Evolutionary conservation across 2,113 vertebrate species (phyloP).

Genomic region (Cryptotis parvus): DNA sequence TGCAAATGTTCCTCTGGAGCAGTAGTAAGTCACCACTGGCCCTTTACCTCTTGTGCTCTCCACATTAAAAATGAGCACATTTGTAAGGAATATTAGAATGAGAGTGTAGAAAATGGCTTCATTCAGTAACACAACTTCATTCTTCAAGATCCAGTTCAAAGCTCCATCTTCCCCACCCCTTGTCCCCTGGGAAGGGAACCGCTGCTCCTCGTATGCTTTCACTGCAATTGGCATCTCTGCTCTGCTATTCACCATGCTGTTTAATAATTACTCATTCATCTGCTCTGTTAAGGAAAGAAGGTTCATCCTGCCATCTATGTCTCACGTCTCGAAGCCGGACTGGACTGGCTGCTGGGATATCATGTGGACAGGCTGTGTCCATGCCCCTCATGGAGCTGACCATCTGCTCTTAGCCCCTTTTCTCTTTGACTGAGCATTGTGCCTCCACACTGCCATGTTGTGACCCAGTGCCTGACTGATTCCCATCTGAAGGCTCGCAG

Average conservation of each 20-base stretch:
- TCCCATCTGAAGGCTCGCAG: background rate
- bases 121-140: background rate
- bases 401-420: background rate
- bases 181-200: background rate
- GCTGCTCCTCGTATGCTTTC: background rate
- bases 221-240: background rate
- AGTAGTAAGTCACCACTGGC: background rate
- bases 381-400: background rate
- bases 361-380: background rate
- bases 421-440: background rate
- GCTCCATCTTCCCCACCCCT: background rate
- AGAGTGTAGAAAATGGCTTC: background rate
- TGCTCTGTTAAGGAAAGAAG: background rate
- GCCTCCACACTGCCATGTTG: rapidly evolving
- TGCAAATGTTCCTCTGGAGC: background rate
- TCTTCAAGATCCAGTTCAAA: background rate
- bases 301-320: background rate
- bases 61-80: background rate
- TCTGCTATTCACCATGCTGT: background rate
- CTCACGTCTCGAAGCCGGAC: background rate
- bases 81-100: background rate
- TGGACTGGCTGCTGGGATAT: too few species aligned
- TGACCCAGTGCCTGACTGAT: background rate
- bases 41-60: background rate
- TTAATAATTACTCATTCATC: background rate